A percentile compares a stretch with the other conserved stretches of the same genome.
Evolutionary conservation across 2,888 invertebrate species (phyloP).

Genomic region (Leptothorax acervorum): DNA sequence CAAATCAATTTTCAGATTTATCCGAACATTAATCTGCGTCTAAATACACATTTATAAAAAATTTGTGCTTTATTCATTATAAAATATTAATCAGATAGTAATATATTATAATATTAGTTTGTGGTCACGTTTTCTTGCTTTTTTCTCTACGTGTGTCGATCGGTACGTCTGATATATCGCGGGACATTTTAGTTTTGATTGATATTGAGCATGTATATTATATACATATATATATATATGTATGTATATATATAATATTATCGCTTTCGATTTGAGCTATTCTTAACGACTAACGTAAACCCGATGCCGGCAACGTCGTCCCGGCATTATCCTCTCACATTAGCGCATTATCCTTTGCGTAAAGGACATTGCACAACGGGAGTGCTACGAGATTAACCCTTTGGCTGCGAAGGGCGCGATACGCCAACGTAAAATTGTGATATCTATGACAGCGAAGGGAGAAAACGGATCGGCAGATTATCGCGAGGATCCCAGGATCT

Average conservation of each 20-base stretch:
- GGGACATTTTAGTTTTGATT: constrained; percentile 45
- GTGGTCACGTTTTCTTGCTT: neutral
- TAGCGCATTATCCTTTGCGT: neutral
- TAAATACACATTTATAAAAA: neutral
- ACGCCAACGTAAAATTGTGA: constrained; percentile 41
- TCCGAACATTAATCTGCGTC: neutral
- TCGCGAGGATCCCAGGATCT: neutral
- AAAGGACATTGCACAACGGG: constrained; percentile 11
- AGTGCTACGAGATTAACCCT: constrained; percentile 38
- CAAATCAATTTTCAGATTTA: neutral
- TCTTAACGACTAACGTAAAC: constrained; percentile 47
- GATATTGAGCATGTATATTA: constrained; percentile 46
- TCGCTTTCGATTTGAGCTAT: constrained; percentile 48
- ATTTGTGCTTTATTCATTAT: neutral
- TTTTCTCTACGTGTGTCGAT: neutral
- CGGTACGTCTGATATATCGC: neutral
- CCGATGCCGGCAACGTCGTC: neutral
- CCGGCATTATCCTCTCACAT: constrained; percentile 5
- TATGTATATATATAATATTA: constrained; percentile 31
- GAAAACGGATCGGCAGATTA: constrained; percentile 1
- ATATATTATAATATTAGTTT: constrained; percentile 10
- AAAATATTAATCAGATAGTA: neutral
- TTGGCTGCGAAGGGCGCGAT: constrained; percentile 29
- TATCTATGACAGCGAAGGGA: constrained; percentile 13
- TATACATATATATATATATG: neutral